Evolutionary conservation across 2,797 vertebrate genomes (phyloP), one percentile per base, ranked within the genome.

Genomic region (Malurus leucopterus): DNA sequence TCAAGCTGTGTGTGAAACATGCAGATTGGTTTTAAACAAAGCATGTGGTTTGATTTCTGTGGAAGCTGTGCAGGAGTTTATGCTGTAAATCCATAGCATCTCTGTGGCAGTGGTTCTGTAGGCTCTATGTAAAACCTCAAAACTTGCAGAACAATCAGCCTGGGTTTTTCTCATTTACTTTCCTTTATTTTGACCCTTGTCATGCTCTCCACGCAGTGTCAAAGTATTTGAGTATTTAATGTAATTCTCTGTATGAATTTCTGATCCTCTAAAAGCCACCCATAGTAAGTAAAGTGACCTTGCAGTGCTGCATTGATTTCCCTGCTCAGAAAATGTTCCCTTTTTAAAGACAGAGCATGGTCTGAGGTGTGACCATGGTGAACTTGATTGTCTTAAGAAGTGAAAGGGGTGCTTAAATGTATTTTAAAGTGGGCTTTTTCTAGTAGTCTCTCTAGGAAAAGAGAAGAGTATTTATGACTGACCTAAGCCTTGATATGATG

Each of bases 1-100:
- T 95, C 93, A 82, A 90, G 80, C 79, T 15, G 50, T 67, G 47
- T 96, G 97, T 94, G 96, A 92, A 97, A 78, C 36, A 69, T 84
- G 65, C 40, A 36, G 38, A 78, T 86, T 69, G 47, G 16, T 59
- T 91, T 87, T 62, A 67, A 92, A 46, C 36, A 51, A 88, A 80
- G 58, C 15, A 47, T 32, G 65, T 89, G 68, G 44, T 78, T 94
- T 84, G 34, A 53, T 90, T 95, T 88, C 78, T 41, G 5, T 69
- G 32, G 53, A 54, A 86, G 51, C 59, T 73, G 38, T 80, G 88
- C 82, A 72, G 74, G 43, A 65, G 27, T 85, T 72, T 15, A 43
- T 72, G 74, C 77, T 88, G 58, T 89, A 85, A 73, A 38, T 77
- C 23, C 9, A 9, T 55, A 75, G 44, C 24, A 62, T 82, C 41